These are phyloP conservation scores for Eulithis prunata DNA, from an alignment of 2,888 invertebrate species.

Conservation along the genomic window DNA sequence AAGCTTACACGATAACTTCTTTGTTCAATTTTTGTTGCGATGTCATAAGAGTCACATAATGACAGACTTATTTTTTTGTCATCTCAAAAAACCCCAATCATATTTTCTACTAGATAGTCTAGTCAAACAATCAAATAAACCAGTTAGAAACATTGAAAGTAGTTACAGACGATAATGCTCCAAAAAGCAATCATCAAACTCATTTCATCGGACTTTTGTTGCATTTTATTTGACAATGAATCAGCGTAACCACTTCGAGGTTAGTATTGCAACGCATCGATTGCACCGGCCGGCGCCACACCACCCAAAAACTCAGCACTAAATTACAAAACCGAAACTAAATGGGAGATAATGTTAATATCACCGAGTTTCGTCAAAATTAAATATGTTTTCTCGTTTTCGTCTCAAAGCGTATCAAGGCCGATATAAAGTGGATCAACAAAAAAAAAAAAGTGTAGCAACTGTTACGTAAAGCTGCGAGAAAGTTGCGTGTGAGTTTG, in stretches of 20 bases:
- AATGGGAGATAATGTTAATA: slow-evolving; percentile 61
- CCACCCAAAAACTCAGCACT: slow-evolving; percentile 38
- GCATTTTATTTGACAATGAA: slow-evolving; percentile 28
- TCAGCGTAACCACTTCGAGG: slow-evolving; percentile 35
- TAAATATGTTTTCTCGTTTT: slow-evolving; percentile 66
- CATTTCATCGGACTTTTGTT: slow-evolving; percentile 16
- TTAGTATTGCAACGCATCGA: slow-evolving; percentile 41
- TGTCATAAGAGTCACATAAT: no score
- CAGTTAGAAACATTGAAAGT: background rate
- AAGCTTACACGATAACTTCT: no score
- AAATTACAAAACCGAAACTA: slow-evolving; percentile 63
- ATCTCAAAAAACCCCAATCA: no score
- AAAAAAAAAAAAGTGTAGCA: slow-evolving; percentile 65
- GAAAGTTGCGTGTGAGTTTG: slow-evolving; percentile 68
- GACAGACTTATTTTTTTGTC: no score
- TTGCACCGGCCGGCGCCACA: slow-evolving; percentile 33
- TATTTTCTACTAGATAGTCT: no score
- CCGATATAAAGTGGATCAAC: slow-evolving; percentile 63
- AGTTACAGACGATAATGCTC: background rate
- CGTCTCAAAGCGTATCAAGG: slow-evolving; percentile 64
- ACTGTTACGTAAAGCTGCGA: slow-evolving; percentile 63
- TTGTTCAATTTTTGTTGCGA: no score
- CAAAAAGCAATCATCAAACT: slow-evolving; percentile 15
- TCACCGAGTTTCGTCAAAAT: slow-evolving; percentile 57
- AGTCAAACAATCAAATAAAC: background rate